Base-by-base conservation (phyloP, 2,888 invertebrate species). In the Acleris holmiana region DNA sequence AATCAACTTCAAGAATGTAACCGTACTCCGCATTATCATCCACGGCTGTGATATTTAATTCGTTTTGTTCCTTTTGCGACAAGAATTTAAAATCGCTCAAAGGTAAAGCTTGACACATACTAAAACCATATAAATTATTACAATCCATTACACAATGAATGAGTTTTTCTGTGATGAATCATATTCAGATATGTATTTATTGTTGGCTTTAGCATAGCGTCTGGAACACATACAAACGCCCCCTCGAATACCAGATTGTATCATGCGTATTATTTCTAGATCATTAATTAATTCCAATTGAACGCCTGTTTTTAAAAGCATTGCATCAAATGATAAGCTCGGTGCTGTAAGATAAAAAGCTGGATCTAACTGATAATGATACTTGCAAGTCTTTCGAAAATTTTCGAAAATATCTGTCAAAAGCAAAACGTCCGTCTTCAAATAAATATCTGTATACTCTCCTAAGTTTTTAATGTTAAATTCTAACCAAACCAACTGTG, bases 1-100 rank as follows among this genome's bases (percentile, higher is more conserved):
- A 44, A n/a, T 44, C 44, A 44, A 44, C 44, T 44, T 44, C 44
- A 44, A 44, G 44, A 17, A 44, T n/a, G n/a, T n/a, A 44, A 6
- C 44, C 44, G 15, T n/a, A n/a, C n/a, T 44, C 44, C 13, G 44
- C 44, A 44, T 44, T n/a, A n/a, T 15, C n/a, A 6, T 15, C 44
- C n/a, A 15, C n/a, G n/a, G 15, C 6, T 44, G 6, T 6, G n/a
- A 44, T 44, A 44, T 44, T 17, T n/a, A 44, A 44, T n/a, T 44
- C n/a, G 44, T 44, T n/a, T n/a, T n/a, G 15, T n/a, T 44, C 44
- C 15, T n/a, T 10, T 2, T 44, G 15, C 44, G 44, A 44, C n/a
- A 44, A n/a, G n/a, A 15, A 44, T 17, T n/a, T 44, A n/a, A 44
- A 44, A 44, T 44, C n/a, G 15, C 2, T 6, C n/a, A n/a, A n/a